A percentile compares a stretch with the other conserved stretches of the same genome.
These are phyloP conservation scores for Xenopus laevis DNA, from an alignment of 2,113 vertebrate genomes.

Conservation along the genomic window DNA sequence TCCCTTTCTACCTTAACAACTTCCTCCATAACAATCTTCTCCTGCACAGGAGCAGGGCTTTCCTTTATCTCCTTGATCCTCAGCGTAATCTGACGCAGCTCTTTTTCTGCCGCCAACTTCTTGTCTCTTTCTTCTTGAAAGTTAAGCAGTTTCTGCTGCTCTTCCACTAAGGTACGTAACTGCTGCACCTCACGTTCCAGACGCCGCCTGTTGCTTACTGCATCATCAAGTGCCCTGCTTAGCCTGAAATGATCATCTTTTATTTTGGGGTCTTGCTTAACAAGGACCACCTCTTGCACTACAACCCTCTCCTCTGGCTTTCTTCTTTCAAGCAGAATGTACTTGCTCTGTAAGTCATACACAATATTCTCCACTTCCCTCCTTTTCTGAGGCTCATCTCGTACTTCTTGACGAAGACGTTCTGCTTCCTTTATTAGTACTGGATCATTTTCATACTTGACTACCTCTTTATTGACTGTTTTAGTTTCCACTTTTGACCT, in stretches of 20 bases:
- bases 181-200: slow-evolving; percentile 81
- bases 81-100: slow-evolving; percentile 74
- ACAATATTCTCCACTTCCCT: slow-evolving; percentile 77
- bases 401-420: slow-evolving; percentile 78
- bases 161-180: slow-evolving; percentile 67
- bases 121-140: slow-evolving; percentile 78
- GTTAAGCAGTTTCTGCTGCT: slow-evolving; percentile 72
- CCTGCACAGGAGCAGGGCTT: slow-evolving; percentile 77
- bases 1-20: slow-evolving; percentile 91
- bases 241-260: slow-evolving; percentile 75
- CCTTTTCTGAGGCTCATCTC: slow-evolving; percentile 77
- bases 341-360: slow-evolving; percentile 85
- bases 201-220: slow-evolving; percentile 73
- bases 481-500: slow-evolving; percentile 90
- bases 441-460: slow-evolving; percentile 86
- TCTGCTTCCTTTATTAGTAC: slow-evolving; percentile 87
- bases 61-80: slow-evolving; percentile 82
- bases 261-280: slow-evolving; percentile 83
- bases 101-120: slow-evolving; percentile 77
- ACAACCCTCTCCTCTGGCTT: slow-evolving; percentile 88
- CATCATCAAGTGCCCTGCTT: slow-evolving; percentile 78
- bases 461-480: slow-evolving; percentile 79
- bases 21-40: slow-evolving; percentile 89
- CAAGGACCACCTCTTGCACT: slow-evolving; percentile 80
- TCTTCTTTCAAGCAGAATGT: slow-evolving; percentile 81